Percentiles rank a stretch among this genome's conserved stretches.
phyloP scores from a whole-genome alignment of 37 sponge, comb jelly and placozoan genomes.

The Dysidea cf. avara region DNA sequence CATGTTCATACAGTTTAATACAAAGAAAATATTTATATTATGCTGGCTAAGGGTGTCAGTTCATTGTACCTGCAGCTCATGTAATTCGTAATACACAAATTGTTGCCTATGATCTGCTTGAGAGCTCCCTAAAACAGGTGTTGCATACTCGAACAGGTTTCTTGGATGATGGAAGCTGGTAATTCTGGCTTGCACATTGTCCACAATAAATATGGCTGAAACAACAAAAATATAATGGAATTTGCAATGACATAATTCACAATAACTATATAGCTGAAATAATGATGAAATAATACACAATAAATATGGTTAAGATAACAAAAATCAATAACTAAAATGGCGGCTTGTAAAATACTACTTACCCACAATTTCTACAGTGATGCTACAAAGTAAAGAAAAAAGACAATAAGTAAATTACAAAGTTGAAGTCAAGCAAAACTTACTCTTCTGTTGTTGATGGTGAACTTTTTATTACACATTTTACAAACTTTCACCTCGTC shows the following conservation, averaged over 20 bases:
- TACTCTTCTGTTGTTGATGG: slow-evolving; percentile 57
- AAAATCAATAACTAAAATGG: background rate
- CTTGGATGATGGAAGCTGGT: slow-evolving; percentile 47
- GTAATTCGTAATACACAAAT: background rate
- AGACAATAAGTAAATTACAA: background rate
- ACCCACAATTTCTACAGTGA: slow-evolving; percentile 83
- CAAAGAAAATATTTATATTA: no score
- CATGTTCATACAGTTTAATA: no score
- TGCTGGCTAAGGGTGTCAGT: no score
- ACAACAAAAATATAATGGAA: no score
- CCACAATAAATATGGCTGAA: slow-evolving; percentile 69
- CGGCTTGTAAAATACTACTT: no score
- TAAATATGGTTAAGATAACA: background rate
- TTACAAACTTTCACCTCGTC: slow-evolving; percentile 50
- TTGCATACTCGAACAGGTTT: slow-evolving; percentile 76
- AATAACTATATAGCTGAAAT: no score
- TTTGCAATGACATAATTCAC: no score
- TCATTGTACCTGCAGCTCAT: no score
- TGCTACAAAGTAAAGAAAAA: slow-evolving; percentile 31
- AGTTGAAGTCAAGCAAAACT: background rate
- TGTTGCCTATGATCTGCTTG: slow-evolving; percentile 6
- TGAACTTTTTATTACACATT: slow-evolving; percentile 44
- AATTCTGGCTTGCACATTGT: slow-evolving; percentile 29
- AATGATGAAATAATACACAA: background rate
- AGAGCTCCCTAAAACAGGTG: slow-evolving; percentile 39